A percentile compares a stretch with the other conserved stretches of the same genome.
Conservation (phyloP, 2,797 vertebrate genomes). For the Alauda arvensis region DNA sequence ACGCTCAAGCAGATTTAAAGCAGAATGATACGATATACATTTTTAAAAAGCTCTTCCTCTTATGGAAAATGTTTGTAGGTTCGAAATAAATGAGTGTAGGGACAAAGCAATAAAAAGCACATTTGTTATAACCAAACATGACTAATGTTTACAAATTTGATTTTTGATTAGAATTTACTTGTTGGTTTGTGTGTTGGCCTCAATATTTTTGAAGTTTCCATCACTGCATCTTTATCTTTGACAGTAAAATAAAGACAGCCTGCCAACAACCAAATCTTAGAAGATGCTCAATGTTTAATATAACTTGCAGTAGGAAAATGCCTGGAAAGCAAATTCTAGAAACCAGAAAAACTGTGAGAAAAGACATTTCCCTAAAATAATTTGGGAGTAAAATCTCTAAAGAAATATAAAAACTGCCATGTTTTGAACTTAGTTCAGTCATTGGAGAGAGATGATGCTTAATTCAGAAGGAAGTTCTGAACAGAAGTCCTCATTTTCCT, state of each 20-base stretch:
- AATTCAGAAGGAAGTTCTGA: background rate
- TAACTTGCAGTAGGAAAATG: background rate
- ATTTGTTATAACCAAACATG: background rate
- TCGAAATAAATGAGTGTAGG: background rate
- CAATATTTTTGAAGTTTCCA: background rate
- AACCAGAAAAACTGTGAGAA: background rate
- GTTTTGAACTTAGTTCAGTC: background rate
- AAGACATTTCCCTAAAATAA: background rate
- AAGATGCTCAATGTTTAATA: background rate
- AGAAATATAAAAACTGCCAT: background rate
- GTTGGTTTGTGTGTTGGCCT: background rate
- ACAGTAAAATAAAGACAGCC: background rate
- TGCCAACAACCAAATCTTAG: background rate
- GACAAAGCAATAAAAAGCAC: background rate
- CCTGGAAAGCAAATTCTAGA: background rate
- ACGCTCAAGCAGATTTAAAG: background rate
- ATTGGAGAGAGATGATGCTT: background rate
- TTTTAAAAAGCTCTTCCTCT: background rate
- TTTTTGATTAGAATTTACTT: background rate
- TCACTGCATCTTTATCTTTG: background rate
- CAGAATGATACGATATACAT: background rate
- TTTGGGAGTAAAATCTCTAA: background rate
- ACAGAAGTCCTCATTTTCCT: background rate
- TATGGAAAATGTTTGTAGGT: background rate
- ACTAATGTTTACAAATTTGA: background rate